A percentile compares a stretch with the other conserved stretches of the same genome.
Evolutionary conservation across 2,888 invertebrate species (phyloP).

Genomic region (Drosophila merina): DNA sequence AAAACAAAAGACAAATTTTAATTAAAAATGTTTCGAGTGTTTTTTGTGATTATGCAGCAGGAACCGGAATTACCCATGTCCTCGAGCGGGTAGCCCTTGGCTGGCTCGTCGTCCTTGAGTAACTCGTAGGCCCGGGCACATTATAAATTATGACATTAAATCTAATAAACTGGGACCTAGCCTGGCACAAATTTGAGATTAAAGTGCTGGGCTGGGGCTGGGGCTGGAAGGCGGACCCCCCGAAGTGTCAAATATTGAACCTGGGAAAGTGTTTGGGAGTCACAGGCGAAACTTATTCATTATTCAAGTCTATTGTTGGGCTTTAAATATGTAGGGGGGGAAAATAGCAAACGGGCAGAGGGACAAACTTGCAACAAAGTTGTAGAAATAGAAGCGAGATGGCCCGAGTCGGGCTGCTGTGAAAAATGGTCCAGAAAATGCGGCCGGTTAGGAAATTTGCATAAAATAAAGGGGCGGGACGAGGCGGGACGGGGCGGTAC

Average conservation of each 20-base stretch:
- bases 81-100: constrained; percentile 20
- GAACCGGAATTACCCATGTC: constrained; percentile 34
- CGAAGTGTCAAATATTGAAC: constrained; percentile 63
- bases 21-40: constrained; percentile 70
- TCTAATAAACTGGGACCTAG: constrained; percentile 57
- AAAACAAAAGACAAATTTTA: constrained; percentile 66
- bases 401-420: constrained; percentile 41
- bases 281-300: constrained; percentile 56
- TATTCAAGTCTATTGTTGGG: constrained; percentile 69
- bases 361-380: constrained; percentile 60
- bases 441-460: constrained; percentile 66
- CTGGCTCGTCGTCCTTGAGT: constrained; percentile 26
- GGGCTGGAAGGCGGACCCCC: neutral
- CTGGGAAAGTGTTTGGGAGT: constrained; percentile 4
- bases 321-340: constrained; percentile 65
- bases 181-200: constrained; percentile 40
- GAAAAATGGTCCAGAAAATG: constrained; percentile 71
- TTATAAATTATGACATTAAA: constrained; percentile 72
- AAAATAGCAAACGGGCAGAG: constrained; percentile 27
- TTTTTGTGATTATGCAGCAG: constrained; percentile 56
- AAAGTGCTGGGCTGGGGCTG: constrained; percentile 24
- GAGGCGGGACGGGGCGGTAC: constrained; percentile 7
- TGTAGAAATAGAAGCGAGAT: constrained; percentile 35
- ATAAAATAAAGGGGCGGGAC: constrained; percentile 46
- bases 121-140: constrained; percentile 41